Base-by-base conservation (phyloP, 2,113 vertebrate genomes). In the Columba livia region DNA sequence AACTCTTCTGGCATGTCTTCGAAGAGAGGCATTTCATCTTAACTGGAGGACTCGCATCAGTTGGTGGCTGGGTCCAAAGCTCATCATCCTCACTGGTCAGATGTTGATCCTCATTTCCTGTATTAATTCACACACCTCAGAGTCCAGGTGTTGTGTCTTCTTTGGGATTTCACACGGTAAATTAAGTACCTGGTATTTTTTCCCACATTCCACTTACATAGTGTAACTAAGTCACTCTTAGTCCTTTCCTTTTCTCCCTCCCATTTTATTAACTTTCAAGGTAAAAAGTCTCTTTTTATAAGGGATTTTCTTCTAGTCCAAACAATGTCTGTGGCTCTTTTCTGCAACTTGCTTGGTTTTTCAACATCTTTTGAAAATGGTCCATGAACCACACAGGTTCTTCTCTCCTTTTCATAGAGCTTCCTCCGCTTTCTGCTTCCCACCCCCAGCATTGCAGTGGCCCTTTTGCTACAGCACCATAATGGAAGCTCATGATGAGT, bases 381-480 rank as follows among this genome's bases (percentile, higher is more conserved):
- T 54, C 44, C 26, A 54, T 67, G 58, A 80, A 36, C 5, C 12
- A 73, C 21, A 53, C 31, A 78, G 50, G 24, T 66, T 64, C 44
- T 25, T 42, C 28, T 56, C 34, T 65, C 24, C 60, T 61, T n/a
- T 90, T 79, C 38, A 23, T 0, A 32, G 25, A 18, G 32, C 57
- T 88, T 67, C 38, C 15, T 12, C 5, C 8, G 70, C 51, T 74
- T 88, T 77, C 71, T 85, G 61, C 57, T 60, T 56, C 58, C 32
- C 36, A 4, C 5, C 20, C 12, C 16, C 23, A 28, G 15, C 25
- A 47, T 25, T 3, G 0, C 38, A 56, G 38, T 1, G 7, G 12
- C 32, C 21, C 19, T 56, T 85, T 75, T 20, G 31, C 79, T 65
- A n/a, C 36, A 56, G 47, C 61, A 78, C 28, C 3, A 1, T 26